phyloP scores from a whole-genome alignment of 2,888 invertebrate species.

The Dasysyrphus tricinctus region DNA sequence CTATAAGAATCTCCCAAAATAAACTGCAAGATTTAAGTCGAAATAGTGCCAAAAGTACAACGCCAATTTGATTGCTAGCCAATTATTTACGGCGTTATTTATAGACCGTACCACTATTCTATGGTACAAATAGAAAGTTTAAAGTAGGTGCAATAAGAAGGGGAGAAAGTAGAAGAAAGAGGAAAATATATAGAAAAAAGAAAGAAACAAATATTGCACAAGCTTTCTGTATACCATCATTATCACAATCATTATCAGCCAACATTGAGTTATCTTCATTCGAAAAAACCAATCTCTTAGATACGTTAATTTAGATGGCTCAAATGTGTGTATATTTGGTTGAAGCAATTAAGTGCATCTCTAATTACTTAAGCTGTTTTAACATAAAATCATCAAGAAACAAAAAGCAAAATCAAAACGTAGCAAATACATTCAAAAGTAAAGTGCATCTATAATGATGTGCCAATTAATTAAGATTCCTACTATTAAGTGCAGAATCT shows the following conservation, averaged over 20 bases:
- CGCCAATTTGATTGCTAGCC: slow-evolving; percentile 77
- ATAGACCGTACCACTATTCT: slow-evolving; percentile 34
- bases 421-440: not conserved
- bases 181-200: not conserved
- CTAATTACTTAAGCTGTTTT: slow-evolving; percentile 11
- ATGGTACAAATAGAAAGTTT: slow-evolving; percentile 51
- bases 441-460: slow-evolving; percentile 20
- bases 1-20: slow-evolving; percentile 48
- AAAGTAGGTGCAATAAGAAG: not conserved
- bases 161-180: not conserved
- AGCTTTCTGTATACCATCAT: not conserved
- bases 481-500: slow-evolving; percentile 5
- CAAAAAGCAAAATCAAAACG: not conserved
- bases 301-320: not conserved
- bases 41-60: slow-evolving; percentile 72
- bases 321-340: not conserved
- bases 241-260: not conserved
- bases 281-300: not conserved
- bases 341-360: slow-evolving; percentile 22
- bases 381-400: not conserved
- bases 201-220: no score
- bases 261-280: not conserved
- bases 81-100: slow-evolving; percentile 74
- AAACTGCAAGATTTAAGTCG: slow-evolving; percentile 49
- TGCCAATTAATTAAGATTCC: slow-evolving; percentile 68